Evolutionary conservation across 1,140 invertebrate genomes (phyloP), one percentile per base, ranked within the genome.

Genomic region (Anoplolepis gracilipes): DNA sequence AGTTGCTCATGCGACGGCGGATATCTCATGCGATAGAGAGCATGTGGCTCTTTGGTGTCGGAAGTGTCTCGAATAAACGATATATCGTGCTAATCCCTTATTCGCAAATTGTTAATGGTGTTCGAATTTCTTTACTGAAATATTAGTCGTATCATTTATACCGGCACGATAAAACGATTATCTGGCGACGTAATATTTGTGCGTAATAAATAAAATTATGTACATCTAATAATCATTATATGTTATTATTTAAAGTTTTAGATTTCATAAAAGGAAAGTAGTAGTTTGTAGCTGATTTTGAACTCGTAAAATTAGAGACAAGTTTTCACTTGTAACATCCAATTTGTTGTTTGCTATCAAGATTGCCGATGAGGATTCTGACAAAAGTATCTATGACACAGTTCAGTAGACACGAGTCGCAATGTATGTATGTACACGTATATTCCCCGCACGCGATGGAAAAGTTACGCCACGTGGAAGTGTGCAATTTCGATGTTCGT

Each of bases 401-500:
- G 25, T 72, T 70, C 13, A 42, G 19, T 46, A 57, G 25, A 57
- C 19, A 42, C 77, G 30, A 79, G 22, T 57, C 11, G 11, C 65
- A 30, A 22, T 39, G 33, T 5, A 36, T n/a, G n/a, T n/a, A n/a
- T n/a, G n/a, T 16, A 10, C 22, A 22, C 46, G 30, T 46, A 16
- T n/a, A 69, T 10, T 77, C 5, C 19, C 16, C 49, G 28, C 22
- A 25, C 28, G 49, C 36, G 19, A n/a, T 36, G 19, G n/a, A 65
- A 72, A 73, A 79, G 77, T 85, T 72, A 42, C 2, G 11, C 57
- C 19, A 30, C 49, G 69, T 55, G 86, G 61, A 79, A 88, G 84
- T 42, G 81, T 46, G 79, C 79, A 78, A 85, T 88, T 72, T 87
- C 49, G 28, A 65, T 55, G 77, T 84, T 49, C 69, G 57, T 82